Evolutionary conservation across 2,888 invertebrate species (phyloP).

Genomic region (Drosophila dives): DNA sequence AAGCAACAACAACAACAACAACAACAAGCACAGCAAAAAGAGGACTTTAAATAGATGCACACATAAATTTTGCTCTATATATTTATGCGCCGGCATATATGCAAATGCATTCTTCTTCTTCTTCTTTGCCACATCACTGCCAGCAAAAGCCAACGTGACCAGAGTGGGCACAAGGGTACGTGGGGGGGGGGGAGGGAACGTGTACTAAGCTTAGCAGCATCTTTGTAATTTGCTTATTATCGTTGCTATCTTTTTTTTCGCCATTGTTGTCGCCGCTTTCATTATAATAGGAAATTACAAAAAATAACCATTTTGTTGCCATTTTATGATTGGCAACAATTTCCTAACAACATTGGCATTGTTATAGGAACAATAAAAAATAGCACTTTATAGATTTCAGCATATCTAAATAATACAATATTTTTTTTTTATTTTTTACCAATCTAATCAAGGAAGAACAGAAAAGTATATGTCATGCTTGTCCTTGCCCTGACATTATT

Average conservation of each 20-base stretch:
- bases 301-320: constrained; percentile 28
- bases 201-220: constrained; percentile 20
- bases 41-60: constrained; percentile 71
- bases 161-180: constrained; percentile 2
- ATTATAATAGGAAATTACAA: constrained; percentile 40
- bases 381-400: constrained; percentile 16
- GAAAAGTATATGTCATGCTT: constrained; percentile 37
- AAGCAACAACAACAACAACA: not conserved
- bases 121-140: constrained; percentile 26
- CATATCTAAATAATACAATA: no score
- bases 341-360: constrained; percentile 1
- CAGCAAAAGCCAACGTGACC: constrained; percentile 13
- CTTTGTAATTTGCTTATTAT: constrained; percentile 72
- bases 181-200: not conserved
- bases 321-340: constrained; percentile 39
- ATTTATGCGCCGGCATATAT: constrained; percentile 72
- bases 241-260: constrained; percentile 17
- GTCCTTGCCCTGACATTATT: constrained; percentile 21
- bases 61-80: constrained; percentile 74
- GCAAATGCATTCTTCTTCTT: constrained; percentile 50
- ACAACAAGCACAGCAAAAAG: constrained; percentile 14
- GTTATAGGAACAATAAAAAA: constrained; percentile 3
- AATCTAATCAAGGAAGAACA: constrained; percentile 14
- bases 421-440: not conserved
- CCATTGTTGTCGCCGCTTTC: constrained; percentile 31